Evolutionary conservation across 2,888 invertebrate genomes (phyloP).

Genomic region (Epirrhoe alternata): DNA sequence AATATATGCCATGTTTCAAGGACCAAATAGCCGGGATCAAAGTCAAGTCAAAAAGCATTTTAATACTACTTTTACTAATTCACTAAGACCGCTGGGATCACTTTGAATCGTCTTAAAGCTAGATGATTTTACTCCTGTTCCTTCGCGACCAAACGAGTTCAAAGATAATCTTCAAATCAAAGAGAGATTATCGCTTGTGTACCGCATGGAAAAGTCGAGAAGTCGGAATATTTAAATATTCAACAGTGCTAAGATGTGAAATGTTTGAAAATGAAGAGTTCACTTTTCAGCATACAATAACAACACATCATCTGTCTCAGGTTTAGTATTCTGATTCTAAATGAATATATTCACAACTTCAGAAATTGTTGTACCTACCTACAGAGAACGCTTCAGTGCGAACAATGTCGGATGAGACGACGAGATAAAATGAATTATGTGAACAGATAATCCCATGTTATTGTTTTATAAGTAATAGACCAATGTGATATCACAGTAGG

Average conservation of each 20-base stretch:
- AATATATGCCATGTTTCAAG: too few species aligned
- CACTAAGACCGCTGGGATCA: too few species aligned
- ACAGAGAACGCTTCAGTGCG: conserved; percentile 4
- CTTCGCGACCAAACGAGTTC: too few species aligned
- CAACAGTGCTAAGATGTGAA: not conserved
- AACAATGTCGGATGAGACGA: conserved; percentile 32
- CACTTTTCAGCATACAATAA: not conserved
- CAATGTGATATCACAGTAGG: conserved; percentile 31
- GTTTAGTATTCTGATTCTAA: conserved; percentile 1
- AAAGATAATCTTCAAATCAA: too few species aligned
- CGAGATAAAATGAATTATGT: conserved; percentile 38
- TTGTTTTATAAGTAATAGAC: conserved; percentile 38
- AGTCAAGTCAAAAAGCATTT: too few species aligned
- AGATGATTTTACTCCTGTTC: too few species aligned
- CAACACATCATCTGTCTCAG: conserved; percentile 7
- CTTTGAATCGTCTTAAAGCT: too few species aligned
- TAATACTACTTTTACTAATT: too few species aligned
- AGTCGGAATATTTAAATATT: not conserved
- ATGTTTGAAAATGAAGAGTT: conserved; percentile 5
- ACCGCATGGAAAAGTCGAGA: not conserved
- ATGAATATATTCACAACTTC: not conserved
- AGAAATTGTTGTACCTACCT: conserved; percentile 17
- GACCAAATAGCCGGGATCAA: too few species aligned
- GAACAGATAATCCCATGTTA: conserved; percentile 41
- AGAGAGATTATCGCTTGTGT: too few species aligned